phyloP scores from a whole-genome alignment of 53 echinoderm and acorn worm species.

The Stichopus horrens region DNA sequence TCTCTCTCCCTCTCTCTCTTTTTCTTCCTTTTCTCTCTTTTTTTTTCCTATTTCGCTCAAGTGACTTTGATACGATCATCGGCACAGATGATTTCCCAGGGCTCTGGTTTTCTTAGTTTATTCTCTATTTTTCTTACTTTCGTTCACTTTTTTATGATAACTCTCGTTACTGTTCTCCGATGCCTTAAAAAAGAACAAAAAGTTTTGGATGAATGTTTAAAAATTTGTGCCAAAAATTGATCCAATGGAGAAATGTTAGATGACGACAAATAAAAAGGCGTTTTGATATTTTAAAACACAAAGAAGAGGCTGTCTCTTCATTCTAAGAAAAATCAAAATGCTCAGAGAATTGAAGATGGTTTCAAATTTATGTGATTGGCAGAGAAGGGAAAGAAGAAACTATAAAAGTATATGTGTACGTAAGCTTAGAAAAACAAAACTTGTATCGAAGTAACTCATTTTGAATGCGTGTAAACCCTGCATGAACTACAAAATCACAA shows the following conservation, averaged over 20 bases:
- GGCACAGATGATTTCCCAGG: conserved; percentile 19
- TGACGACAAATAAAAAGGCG: not conserved
- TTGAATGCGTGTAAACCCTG: no score
- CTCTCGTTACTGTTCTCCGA: not conserved
- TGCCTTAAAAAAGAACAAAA: not conserved
- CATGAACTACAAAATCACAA: no score
- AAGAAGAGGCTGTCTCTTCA: no score
- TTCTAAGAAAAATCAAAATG: no score
- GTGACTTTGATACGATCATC: conserved; percentile 43
- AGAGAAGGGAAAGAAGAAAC: not conserved
- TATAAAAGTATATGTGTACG: not conserved
- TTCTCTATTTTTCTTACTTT: no score
- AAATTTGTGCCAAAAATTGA: conserved; percentile 45
- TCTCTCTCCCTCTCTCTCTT: not conserved
- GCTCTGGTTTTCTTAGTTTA: conserved; percentile 10
- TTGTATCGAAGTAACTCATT: no score
- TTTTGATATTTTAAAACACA: not conserved
- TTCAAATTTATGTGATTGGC: conserved; percentile 1
- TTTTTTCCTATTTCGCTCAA: conserved; percentile 8
- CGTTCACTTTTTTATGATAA: not conserved
- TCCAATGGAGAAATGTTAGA: conserved; percentile 5
- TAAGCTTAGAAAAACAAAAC: no score
- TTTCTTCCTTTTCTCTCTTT: no score
- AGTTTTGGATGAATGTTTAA: not conserved
- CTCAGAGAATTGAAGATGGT: not conserved